phyloP scores from a whole-genome alignment of 2,113 vertebrate species.

The Myotis brandtii region DNA sequence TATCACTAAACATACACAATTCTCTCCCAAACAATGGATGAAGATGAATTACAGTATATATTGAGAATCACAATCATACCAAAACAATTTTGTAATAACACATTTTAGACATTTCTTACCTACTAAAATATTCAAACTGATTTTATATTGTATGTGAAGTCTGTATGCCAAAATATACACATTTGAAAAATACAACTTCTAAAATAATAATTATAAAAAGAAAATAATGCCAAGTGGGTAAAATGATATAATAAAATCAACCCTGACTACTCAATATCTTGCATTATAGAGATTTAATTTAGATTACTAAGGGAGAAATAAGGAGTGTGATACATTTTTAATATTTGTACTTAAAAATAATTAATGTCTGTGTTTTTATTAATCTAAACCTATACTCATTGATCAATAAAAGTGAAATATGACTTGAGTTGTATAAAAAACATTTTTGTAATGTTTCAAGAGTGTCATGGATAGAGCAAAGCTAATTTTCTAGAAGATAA shows the following conservation, averaged over 20 bases:
- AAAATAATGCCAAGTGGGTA: neutral
- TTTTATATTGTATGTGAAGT: slow-evolving; percentile 52
- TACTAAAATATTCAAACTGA: slow-evolving; percentile 41
- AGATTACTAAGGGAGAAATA: neutral
- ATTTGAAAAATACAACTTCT: neutral
- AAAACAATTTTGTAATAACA: slow-evolving; percentile 67
- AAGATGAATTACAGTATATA: slow-evolving; percentile 20
- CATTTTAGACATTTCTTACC: slow-evolving; percentile 33
- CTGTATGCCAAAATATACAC: neutral
- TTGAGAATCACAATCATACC: neutral
- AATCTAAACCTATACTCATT: neutral
- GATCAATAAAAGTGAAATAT: neutral
- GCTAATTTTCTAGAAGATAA: neutral
- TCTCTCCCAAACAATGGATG: slow-evolving; percentile 30
- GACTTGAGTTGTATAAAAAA: neutral
- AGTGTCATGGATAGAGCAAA: neutral
- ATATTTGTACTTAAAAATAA: neutral
- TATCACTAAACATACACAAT: slow-evolving; percentile 34
- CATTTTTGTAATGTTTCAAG: neutral
- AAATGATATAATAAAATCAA: neutral
- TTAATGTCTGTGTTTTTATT: neutral
- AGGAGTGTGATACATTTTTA: neutral
- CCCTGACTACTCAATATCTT: neutral
- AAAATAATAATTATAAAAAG: slow-evolving; percentile 6
- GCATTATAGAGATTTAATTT: neutral